Base-by-base conservation (phyloP, 2,888 invertebrate species). In the Lasiommata megera region DNA sequence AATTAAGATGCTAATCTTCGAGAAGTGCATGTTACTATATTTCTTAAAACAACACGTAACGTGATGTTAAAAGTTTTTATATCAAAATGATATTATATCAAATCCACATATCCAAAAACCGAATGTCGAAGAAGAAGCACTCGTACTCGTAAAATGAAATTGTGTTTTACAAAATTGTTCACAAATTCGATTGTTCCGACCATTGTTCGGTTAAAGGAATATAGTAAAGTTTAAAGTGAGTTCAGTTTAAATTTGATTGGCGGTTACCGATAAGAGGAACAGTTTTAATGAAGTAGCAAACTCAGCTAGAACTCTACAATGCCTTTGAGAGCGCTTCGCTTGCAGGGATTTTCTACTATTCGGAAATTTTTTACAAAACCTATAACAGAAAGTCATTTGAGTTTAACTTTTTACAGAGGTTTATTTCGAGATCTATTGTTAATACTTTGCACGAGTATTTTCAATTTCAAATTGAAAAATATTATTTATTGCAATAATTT, bases 211-310 rank as follows among this genome's bases (percentile, higher is more conserved):
- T 54, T 44, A 50, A 34, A 44, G 46, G 29, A 57, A 57, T 54
- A 29, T 44, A 44, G 54, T 14, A 54, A 60, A 60, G 60, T 60
- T 60, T 58, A 52, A 52, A 28, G 54, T n/a, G 57, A 60, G 60
- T 54, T 54, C 58, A 36, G 54, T 54, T 61, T 51, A 58, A 54
- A 61, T 61, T 61, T 58, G 54, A 61, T 58, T 54, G 51, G 58
- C 50, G 57, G 58, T 61, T 51, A 61, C 57, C 51, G 54, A 58
- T 58, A 47, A 54, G 58, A 46, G 29, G 37, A 54, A 46, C 58
- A 54, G 54, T 62, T 60, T 62, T 62, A 60, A 60, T 60, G 60
- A 54, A 60, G 54, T 56, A 56, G 60, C 54, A 7, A 62, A 56
- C 46, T 62, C 54, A 43, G 51, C 46, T 31, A 23, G 47, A 56